Conservation (phyloP, 1,140 invertebrate genomes). For the Nomia melanderi region DNA sequence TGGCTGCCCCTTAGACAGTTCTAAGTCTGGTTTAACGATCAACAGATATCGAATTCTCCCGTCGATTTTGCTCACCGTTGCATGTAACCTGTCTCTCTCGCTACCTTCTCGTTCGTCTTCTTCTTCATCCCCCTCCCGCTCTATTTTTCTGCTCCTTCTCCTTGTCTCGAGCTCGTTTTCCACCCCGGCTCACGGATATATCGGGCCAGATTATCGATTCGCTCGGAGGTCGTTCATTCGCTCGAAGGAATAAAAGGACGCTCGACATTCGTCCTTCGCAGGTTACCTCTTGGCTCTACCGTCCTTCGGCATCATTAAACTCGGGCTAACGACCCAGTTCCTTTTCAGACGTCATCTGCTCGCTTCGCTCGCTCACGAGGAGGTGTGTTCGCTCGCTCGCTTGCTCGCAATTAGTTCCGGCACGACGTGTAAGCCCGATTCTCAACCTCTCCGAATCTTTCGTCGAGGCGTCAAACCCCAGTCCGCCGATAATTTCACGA, state of each 20-base stretch:
- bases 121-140: background rate
- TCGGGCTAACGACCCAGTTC: constrained; percentile 64
- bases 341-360: constrained; percentile 62
- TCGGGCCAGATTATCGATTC: constrained; percentile 74
- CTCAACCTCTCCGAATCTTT: constrained; percentile 23
- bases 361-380: background rate
- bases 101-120: background rate
- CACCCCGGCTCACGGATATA: constrained; percentile 59
- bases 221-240: constrained; percentile 57
- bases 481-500: no score
- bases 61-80: constrained; percentile 49
- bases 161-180: constrained; percentile 40
- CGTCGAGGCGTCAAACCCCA: no score
- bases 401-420: constrained; percentile 63
- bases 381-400: no score
- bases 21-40: no score
- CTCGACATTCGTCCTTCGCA: constrained; percentile 63
- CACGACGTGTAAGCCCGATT: constrained; percentile 41
- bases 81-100: constrained; percentile 1
- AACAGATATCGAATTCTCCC: constrained; percentile 63
- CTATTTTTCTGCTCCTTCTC: constrained; percentile 43
- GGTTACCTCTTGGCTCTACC: constrained; percentile 56
- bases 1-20: no score
- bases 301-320: constrained; percentile 66
- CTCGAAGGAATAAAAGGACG: constrained; percentile 69